phyloP scores from a whole-genome alignment of 2,888 invertebrate species.

The Hylaea fasciaria region DNA sequence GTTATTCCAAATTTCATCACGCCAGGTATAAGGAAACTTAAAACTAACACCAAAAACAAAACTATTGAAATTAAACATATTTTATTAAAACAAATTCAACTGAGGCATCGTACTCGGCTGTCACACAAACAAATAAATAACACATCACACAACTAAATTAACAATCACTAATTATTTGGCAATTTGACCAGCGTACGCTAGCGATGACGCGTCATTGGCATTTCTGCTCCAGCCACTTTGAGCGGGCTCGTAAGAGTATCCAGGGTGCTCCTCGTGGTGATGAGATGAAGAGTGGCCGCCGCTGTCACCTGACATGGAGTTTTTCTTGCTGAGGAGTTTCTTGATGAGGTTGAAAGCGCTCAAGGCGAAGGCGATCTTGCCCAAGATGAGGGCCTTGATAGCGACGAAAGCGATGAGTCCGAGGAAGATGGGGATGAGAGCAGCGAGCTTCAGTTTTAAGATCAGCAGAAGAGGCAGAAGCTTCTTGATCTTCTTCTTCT shows the following conservation, averaged over 20 bases:
- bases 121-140: slow-evolving; percentile 47
- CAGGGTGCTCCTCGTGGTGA: slow-evolving; percentile 85
- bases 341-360: slow-evolving; percentile 87
- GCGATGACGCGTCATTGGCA: slow-evolving; percentile 86
- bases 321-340: slow-evolving; percentile 88
- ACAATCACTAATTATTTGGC: slow-evolving; percentile 50
- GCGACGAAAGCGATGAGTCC: slow-evolving; percentile 90
- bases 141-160: slow-evolving; percentile 58
- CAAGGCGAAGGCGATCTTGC: slow-evolving; percentile 93
- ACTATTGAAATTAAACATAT: slow-evolving; percentile 43
- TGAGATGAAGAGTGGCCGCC: slow-evolving; percentile 88
- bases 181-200: slow-evolving; percentile 86
- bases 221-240: slow-evolving; percentile 87
- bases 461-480: slow-evolving; percentile 90
- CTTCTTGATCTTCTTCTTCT: slow-evolving; percentile 91
- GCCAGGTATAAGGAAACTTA: neutral
- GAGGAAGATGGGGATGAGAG: slow-evolving; percentile 90
- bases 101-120: slow-evolving; percentile 74
- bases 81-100: slow-evolving; percentile 61
- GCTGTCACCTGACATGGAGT: slow-evolving; percentile 38
- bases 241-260: slow-evolving; percentile 82
- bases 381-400: slow-evolving; percentile 92
- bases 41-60: slow-evolving; percentile 13
- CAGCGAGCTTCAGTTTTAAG: slow-evolving; percentile 90
- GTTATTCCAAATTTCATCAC: too few species aligned